These are phyloP conservation scores for Lasioglossum marginatum DNA, from an alignment of 2,888 invertebrate species.

Conservation along the genomic window DNA sequence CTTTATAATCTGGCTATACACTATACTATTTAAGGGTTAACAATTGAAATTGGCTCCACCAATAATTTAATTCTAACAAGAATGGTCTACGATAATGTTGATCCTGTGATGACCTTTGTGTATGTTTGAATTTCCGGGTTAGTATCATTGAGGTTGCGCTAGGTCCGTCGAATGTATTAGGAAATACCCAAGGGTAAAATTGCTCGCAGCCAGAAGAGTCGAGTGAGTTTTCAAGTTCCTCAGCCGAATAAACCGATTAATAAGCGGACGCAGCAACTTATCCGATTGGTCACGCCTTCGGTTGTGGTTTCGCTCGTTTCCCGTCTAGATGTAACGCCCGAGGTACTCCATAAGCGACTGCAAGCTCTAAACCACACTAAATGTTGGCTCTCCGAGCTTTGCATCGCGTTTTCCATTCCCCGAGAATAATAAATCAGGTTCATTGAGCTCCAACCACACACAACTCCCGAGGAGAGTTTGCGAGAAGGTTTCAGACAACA, in stretches of 20 bases:
- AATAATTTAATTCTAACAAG: background rate
- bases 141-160: background rate
- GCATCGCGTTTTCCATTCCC: background rate
- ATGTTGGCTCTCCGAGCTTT: background rate
- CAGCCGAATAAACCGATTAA: conserved; percentile 8
- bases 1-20: too few relatives aligned
- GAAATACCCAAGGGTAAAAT: background rate
- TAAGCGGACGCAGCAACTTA: conserved; percentile 6
- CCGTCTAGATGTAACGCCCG: conserved; percentile 4
- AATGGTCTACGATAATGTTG: background rate
- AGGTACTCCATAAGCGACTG: background rate
- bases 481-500: background rate
- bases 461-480: background rate
- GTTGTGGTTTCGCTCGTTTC: conserved; percentile 8
- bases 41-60: too few relatives aligned
- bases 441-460: background rate
- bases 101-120: background rate
- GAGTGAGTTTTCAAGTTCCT: background rate
- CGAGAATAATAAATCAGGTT: background rate
- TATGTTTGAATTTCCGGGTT: background rate
- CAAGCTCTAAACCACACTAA: background rate
- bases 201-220: background rate
- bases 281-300: background rate
- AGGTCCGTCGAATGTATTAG: background rate
- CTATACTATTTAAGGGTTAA: too few relatives aligned